Conservation (phyloP, 1,140 invertebrate species). For the Eriocheir sinensis region DNA sequence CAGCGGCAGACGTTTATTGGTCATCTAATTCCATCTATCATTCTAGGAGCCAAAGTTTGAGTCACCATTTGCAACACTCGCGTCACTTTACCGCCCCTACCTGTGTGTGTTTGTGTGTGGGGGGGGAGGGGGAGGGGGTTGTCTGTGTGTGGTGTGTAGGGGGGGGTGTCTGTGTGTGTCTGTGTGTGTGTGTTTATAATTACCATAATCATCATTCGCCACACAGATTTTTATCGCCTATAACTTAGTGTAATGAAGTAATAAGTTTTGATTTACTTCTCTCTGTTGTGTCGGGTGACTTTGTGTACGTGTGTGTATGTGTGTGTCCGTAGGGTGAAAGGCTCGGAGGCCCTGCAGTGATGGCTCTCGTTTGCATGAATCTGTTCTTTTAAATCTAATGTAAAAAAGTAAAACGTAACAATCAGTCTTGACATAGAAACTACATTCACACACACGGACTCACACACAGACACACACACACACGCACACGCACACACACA, state of each 20-base stretch:
- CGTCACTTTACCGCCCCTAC: neutral
- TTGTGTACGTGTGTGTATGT: too few relatives aligned
- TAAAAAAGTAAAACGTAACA: neutral
- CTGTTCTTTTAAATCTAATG: neutral
- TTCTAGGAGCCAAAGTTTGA: constrained; percentile 15
- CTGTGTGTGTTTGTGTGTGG: neutral
- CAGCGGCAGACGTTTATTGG: neutral
- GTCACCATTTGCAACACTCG: neutral
- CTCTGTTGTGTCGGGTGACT: too few relatives aligned
- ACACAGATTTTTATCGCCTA: neutral
- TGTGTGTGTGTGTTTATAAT: neutral
- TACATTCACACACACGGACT: neutral
- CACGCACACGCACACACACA: neutral
- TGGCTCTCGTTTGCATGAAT: neutral
- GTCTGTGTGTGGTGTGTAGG: neutral
- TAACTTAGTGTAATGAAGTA: neutral
- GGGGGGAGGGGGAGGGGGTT: neutral
- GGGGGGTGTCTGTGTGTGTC: neutral
- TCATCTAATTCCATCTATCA: constrained; percentile 14
- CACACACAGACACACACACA: constrained; percentile 13
- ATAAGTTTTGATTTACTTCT: constrained; percentile 8
- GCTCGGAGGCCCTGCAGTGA: neutral
- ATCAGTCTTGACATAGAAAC: neutral
- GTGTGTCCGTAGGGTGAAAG: neutral
- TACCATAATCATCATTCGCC: constrained; percentile 1